Conservation (phyloP, 2,797 vertebrate species). For the Enteromius viviparus region DNA sequence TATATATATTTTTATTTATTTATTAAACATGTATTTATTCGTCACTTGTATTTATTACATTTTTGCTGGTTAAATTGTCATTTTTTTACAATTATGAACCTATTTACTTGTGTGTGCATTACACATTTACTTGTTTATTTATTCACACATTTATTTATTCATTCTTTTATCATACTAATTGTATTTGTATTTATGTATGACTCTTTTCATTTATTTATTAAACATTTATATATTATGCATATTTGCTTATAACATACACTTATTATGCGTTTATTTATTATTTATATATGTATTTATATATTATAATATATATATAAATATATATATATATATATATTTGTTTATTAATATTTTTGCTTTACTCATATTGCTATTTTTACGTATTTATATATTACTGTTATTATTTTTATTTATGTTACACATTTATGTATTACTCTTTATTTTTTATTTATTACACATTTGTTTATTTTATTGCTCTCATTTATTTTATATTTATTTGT, state of each 20-base stretch:
- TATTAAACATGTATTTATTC: not conserved
- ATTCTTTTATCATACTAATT: too few species aligned
- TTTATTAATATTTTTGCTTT: not conserved
- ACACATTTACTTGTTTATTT: not conserved
- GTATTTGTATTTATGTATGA: not conserved
- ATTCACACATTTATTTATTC: not conserved
- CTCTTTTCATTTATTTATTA: not conserved
- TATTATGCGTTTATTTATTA: not conserved
- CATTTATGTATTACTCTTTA: not conserved
- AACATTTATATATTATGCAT: not conserved
- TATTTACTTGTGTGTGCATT: not conserved
- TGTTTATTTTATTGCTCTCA: not conserved
- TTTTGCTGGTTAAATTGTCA: not conserved
- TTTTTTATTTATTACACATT: not conserved
- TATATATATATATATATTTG: too few species aligned
- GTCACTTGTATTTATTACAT: not conserved
- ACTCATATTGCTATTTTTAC: not conserved
- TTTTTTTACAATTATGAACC: not conserved
- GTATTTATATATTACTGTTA: not conserved
- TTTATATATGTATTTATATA: not conserved
- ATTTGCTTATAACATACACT: not conserved
- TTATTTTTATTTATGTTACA: not conserved
- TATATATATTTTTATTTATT: not conserved
- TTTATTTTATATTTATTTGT: not conserved
- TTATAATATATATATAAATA: not conserved